phyloP scores from a whole-genome alignment of 2,113 vertebrate genomes.

The Gambusia holbrooki region DNA sequence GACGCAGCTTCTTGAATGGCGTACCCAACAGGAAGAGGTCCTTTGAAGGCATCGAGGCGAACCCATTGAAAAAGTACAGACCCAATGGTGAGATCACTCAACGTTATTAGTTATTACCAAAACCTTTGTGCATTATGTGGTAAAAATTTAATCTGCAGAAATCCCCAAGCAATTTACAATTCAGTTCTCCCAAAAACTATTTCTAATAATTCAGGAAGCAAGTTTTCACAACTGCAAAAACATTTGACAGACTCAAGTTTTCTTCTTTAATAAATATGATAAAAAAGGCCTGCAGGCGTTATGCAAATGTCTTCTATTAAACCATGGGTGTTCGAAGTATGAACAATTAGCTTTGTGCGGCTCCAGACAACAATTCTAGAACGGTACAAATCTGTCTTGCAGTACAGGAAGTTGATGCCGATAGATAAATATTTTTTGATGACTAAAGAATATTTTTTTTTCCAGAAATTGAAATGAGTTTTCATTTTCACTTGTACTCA shows the following conservation, averaged over 20 bases:
- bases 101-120: background rate
- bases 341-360: too few species aligned
- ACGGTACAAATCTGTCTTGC: too few species aligned
- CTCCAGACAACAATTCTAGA: too few species aligned
- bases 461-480: too few species aligned
- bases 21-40: conserved; percentile 91
- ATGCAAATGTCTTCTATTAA: background rate
- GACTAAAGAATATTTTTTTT: too few species aligned
- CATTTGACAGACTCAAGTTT: background rate
- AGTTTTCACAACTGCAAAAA: too few species aligned
- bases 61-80: conserved; percentile 90
- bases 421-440: too few species aligned
- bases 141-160: too few species aligned
- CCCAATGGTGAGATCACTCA: conserved; percentile 82
- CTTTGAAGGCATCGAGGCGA: conserved; percentile 86
- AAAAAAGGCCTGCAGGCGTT: background rate
- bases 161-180: too few species aligned
- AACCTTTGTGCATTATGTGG: background rate
- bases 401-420: too few species aligned
- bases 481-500: too few species aligned
- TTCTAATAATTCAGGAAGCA: background rate
- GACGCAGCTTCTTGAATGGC: conserved; percentile 81
- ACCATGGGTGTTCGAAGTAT: too few species aligned
- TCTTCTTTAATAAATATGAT: background rate
- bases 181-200: background rate